These are phyloP conservation scores for Nebria ingens DNA, from an alignment of 1,140 invertebrate species.

Conservation along the genomic window DNA sequence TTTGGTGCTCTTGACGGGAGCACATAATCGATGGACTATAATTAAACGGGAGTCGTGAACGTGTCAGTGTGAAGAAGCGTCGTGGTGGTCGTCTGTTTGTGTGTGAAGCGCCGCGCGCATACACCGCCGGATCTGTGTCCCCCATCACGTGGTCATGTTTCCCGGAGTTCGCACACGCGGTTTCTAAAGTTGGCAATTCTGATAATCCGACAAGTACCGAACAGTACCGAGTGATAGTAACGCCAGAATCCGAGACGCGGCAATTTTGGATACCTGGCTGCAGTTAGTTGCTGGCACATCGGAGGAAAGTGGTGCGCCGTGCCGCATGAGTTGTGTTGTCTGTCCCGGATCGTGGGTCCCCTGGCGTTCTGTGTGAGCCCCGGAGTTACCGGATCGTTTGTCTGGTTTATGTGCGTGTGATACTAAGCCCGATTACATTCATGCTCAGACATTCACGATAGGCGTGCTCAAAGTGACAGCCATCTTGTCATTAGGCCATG, in stretches of 20 bases:
- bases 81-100: no score
- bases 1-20: no score
- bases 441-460: background rate
- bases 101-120: no score
- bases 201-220: background rate
- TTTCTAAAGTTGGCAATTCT: background rate
- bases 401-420: no score
- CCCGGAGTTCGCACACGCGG: background rate
- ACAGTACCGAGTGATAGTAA: background rate
- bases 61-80: no score
- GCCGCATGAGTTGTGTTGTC: background rate
- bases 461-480: constrained; percentile 20
- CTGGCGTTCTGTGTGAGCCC: no score
- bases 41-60: no score
- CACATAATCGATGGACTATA: no score
- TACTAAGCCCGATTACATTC: background rate
- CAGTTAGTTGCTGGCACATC: background rate
- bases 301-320: background rate
- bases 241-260: background rate
- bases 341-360: background rate
- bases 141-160: background rate
- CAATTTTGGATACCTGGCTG: background rate
- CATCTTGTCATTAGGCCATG: constrained; percentile 31
- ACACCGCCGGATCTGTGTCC: no score
- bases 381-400: no score